Evolutionary conservation across 2,797 vertebrate species (phyloP), one percentile per base, ranked within the genome.

Genomic region (Melanotaenia pygmaea): DNA sequence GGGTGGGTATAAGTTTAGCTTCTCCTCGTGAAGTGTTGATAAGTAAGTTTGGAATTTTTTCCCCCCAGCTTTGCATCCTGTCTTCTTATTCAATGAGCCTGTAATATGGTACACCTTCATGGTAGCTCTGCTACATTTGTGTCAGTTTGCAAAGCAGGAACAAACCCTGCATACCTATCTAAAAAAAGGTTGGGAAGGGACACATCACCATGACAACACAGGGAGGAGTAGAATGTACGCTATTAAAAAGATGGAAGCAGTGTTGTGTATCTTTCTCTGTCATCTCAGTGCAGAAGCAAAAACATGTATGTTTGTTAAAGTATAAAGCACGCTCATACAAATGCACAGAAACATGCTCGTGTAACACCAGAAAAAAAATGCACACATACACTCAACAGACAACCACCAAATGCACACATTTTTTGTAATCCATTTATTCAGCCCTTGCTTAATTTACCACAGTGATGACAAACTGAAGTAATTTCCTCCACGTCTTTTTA

Each of bases 151-250:
- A 81, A 88, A 84, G 81, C 81, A 89, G 86, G 76, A 87, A 86
- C 79, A 88, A 88, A 86, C 77, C 86, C 83, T 80, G 86, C 88
- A 83, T 90, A 90, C 89, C 89, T 90, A 76, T 81, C 87, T 90
- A 92, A 89, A 92, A 89, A 90, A 91, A 91, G 90, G 88, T 88
- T 90, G 87, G 86, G 78, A 91, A 90, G 86, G 87, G 88, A 90
- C 91, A 90, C 83, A 88, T 92, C 89, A 91, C 91, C 91, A 94
- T 92, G 91, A 92, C 93, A 93, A 92, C 91, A 87, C 90, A 85
- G 81, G 86, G 86, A 91, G 87, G 85, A 89, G 89, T 82, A 91
- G 84, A 84, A 88, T 64, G 72, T 85, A 85, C 62, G 78, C 82
- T 83, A 84, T 89, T 89, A 80, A 88, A 86, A 89, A 86, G 67